Percentiles rank a stretch among this genome's conserved stretches.
Evolutionary conservation across 2,888 invertebrate species (phyloP).

Genomic region (Flabesymbios commensalis): DNA sequence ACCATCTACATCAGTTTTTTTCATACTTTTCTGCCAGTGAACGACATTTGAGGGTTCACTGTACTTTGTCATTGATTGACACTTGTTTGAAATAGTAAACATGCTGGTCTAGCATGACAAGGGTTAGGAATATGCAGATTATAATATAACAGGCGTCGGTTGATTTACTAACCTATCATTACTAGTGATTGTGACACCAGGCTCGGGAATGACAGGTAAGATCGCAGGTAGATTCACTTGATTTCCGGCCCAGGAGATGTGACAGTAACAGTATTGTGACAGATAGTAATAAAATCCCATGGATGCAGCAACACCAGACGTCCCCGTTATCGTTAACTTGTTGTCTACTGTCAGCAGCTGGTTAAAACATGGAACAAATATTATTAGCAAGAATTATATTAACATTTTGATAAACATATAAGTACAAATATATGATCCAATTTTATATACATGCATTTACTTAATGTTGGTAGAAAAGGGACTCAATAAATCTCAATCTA

Average conservation of each 20-base stretch:
- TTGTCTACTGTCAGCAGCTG: constrained; percentile 28
- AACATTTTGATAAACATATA: background rate
- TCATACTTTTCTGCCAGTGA: too few species aligned
- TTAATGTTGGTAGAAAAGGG: too few species aligned
- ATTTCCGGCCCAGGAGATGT: constrained; percentile 83
- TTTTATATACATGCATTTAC: too few species aligned
- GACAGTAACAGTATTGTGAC: constrained; percentile 79
- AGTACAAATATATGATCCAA: too few species aligned
- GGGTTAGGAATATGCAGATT: too few species aligned
- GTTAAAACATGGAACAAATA: background rate
- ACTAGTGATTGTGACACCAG: constrained; percentile 45
- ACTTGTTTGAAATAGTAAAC: too few species aligned
- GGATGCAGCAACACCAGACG: constrained; percentile 78
- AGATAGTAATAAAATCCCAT: constrained; percentile 87
- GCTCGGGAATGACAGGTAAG: constrained; percentile 46
- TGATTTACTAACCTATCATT: constrained; percentile 60
- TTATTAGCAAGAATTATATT: background rate
- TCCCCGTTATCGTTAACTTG: constrained; percentile 61
- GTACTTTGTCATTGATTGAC: too few species aligned
- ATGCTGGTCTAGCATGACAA: too few species aligned
- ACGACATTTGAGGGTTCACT: too few species aligned
- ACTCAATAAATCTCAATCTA: too few species aligned
- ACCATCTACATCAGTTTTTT: too few species aligned
- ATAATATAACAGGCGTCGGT: too few species aligned
- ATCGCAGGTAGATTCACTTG: constrained; percentile 61